Conservation (phyloP, 30 jellyfish, hydroid and myxozoan species). For the Mastigias papua region DNA sequence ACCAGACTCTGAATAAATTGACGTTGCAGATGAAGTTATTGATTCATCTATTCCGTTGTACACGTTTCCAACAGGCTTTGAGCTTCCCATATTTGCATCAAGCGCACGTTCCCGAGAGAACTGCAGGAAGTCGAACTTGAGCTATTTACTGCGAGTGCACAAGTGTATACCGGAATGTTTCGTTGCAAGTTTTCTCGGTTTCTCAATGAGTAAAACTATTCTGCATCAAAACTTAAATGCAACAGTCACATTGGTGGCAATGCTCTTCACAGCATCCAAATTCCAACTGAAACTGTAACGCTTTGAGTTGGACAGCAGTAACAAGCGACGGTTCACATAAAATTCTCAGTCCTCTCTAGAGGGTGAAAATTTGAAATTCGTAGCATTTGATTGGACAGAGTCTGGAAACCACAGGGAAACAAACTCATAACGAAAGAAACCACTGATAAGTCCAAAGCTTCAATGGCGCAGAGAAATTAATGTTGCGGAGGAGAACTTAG, state of each 20-base stretch:
- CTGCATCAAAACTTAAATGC: background rate
- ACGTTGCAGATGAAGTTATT: conserved; percentile 48
- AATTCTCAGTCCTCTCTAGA: conserved; percentile 14
- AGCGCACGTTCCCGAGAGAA: background rate
- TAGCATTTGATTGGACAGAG: conserved; percentile 32
- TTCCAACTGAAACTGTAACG: background rate
- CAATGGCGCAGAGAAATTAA: no score
- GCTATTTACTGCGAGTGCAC: background rate
- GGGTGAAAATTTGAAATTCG: conserved; percentile 65
- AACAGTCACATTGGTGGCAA: background rate
- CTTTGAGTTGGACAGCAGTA: background rate
- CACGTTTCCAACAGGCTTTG: conserved; percentile 9
- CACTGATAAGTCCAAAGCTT: no score
- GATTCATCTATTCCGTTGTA: conserved; percentile 62
- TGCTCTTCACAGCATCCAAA: background rate
- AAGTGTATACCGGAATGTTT: background rate
- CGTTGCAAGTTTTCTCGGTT: background rate
- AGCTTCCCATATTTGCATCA: conserved; percentile 30
- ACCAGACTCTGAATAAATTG: conserved; percentile 57
- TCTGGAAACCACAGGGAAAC: conserved; percentile 81
- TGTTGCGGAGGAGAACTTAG: background rate
- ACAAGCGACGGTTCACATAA: conserved; percentile 25
- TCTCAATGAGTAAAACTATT: background rate
- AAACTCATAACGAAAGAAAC: no score
- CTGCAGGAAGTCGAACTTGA: no score